phyloP scores from a whole-genome alignment of 2,888 invertebrate species.

The Ischnura elegans region DNA sequence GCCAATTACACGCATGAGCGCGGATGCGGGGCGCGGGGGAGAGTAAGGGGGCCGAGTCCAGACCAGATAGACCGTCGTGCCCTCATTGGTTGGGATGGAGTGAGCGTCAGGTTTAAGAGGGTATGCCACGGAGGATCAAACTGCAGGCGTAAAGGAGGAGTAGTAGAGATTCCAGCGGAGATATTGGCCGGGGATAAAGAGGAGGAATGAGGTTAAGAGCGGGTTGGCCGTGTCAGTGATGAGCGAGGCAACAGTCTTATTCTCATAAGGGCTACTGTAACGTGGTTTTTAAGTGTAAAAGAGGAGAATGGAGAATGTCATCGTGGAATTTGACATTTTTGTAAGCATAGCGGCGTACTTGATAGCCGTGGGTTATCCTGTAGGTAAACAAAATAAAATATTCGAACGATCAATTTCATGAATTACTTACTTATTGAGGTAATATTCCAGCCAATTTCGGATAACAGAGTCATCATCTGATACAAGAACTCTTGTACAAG shows the following conservation, averaged over 20 bases:
- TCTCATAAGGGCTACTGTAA: background rate
- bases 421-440: too few relatives aligned
- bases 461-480: too few relatives aligned
- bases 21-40: background rate
- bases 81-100: background rate
- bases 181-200: background rate
- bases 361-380: too few relatives aligned
- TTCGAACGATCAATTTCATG: too few relatives aligned
- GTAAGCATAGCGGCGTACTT: too few relatives aligned
- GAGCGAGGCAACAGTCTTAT: background rate
- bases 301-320: too few relatives aligned
- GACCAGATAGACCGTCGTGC: constrained; percentile 51
- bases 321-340: too few relatives aligned
- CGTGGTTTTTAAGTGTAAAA: too few relatives aligned
- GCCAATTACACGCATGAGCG: constrained; percentile 62
- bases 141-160: background rate
- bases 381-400: too few relatives aligned
- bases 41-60: too few relatives aligned
- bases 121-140: background rate
- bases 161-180: background rate
- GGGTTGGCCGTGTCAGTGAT: background rate
- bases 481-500: too few relatives aligned
- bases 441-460: too few relatives aligned
- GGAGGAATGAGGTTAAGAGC: background rate
- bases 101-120: background rate